A percentile compares a stretch with the other conserved stretches of the same genome.
Conservation (phyloP, 2,888 invertebrate genomes). For the Pandemis cinnamomeana region DNA sequence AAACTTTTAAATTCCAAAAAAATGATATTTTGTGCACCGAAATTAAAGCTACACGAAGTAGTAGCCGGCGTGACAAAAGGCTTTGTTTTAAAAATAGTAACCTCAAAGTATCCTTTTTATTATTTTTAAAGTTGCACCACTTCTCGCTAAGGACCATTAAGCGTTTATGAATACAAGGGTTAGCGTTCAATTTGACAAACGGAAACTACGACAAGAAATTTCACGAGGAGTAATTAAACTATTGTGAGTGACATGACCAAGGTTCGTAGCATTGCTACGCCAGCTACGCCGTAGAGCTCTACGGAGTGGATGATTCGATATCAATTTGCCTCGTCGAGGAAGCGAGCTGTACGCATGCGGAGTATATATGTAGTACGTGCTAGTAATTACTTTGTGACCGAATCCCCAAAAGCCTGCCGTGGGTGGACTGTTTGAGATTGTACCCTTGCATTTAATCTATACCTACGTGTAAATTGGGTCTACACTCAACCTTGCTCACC, state of each 20-base stretch:
- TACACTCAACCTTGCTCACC: neutral
- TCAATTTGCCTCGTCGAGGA: conserved; percentile 22
- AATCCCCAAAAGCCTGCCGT: neutral
- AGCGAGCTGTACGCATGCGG: conserved; percentile 1
- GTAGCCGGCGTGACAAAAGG: too few relatives aligned
- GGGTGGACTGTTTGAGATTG: neutral
- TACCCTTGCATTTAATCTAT: neutral
- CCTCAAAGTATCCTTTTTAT: too few relatives aligned
- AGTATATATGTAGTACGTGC: neutral
- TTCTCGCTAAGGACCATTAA: too few relatives aligned
- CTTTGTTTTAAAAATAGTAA: too few relatives aligned
- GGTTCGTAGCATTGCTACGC: conserved; percentile 17
- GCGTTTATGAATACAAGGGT: neutral
- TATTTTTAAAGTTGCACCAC: too few relatives aligned
- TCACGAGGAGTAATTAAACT: neutral
- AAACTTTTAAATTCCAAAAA: too few relatives aligned
- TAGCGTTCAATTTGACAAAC: neutral
- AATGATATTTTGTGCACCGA: too few relatives aligned
- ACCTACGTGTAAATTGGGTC: neutral
- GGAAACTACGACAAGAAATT: neutral
- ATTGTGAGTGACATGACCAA: neutral
- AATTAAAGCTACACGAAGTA: too few relatives aligned
- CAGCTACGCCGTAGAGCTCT: conserved; percentile 17
- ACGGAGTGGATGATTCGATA: conserved; percentile 27
- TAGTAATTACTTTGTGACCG: conserved; percentile 14